phyloP scores from a whole-genome alignment of 2,113 vertebrate genomes.

The Malurus alboscapulatus region DNA sequence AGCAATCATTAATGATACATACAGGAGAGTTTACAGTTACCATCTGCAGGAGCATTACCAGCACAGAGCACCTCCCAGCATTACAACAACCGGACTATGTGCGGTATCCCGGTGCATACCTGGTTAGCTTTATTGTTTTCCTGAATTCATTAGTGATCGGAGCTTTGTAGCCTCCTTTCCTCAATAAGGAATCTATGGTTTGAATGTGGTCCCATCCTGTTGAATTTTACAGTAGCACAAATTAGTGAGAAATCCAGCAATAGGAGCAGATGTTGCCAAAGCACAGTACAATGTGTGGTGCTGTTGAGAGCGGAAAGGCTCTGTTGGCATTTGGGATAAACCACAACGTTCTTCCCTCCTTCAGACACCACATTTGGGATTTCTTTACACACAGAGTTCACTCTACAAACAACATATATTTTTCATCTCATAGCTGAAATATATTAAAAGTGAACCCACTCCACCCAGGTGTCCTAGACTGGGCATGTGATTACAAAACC shows the following conservation, averaged over 20 bases:
- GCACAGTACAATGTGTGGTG: background rate
- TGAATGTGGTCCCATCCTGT: conserved; percentile 99
- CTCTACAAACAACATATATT: background rate
- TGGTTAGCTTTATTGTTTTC: conserved; percentile 99
- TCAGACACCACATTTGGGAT: accelerated
- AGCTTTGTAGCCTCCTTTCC: conserved; percentile 99
- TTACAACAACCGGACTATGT: background rate
- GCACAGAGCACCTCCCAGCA: background rate
- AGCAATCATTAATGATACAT: background rate
- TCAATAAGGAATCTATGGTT: conserved; percentile 99
- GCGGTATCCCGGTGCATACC: conserved; percentile 73
- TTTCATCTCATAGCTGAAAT: background rate
- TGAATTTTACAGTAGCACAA: conserved; percentile 46
- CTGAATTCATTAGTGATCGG: conserved; percentile 99
- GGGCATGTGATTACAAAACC: background rate
- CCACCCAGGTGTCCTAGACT: background rate
- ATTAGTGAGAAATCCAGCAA: conserved; percentile 9
- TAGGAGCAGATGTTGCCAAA: background rate
- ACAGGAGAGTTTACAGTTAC: background rate
- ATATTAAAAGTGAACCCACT: background rate
- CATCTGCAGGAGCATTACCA: background rate
- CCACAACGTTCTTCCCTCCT: background rate
- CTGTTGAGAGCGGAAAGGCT: background rate
- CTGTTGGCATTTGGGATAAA: background rate
- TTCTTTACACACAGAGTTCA: background rate